Conservation (phyloP, 1,140 invertebrate genomes). For the Potamilus streckersoni region DNA sequence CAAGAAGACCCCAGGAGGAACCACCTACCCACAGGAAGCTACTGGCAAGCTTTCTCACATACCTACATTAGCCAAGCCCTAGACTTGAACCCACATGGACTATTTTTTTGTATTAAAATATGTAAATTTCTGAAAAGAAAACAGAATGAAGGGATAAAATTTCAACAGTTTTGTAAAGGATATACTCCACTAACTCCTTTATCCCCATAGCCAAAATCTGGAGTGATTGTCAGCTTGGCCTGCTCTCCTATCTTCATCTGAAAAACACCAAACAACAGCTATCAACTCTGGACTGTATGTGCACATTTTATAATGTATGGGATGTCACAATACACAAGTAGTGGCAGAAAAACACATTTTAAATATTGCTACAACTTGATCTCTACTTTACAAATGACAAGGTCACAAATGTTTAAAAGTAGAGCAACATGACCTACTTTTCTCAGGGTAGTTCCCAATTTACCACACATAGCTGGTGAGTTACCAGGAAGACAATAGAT, state of each 20-base stretch:
- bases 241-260: constrained; percentile 93
- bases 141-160: not conserved
- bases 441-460: too few species aligned
- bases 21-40: not conserved
- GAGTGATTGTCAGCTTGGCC: constrained; percentile 82
- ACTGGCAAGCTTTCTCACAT: not conserved
- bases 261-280: constrained; percentile 45
- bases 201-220: constrained; percentile 91
- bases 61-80: too few species aligned
- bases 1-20: not conserved
- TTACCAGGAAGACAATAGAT: too few species aligned
- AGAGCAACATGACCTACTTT: too few species aligned
- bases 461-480: too few species aligned
- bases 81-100: not conserved
- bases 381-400: too few species aligned
- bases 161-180: constrained; percentile 39
- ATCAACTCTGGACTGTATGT: too few species aligned
- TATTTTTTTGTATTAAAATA: not conserved
- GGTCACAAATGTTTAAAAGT: too few species aligned
- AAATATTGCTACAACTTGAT: too few species aligned
- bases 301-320: too few species aligned
- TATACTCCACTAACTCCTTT: constrained; percentile 82
- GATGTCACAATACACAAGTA: too few species aligned
- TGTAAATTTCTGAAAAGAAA: not conserved
- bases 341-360: too few species aligned